phyloP scores from a whole-genome alignment of 2,113 vertebrate genomes.

The Leucoraja erinaceus region DNA sequence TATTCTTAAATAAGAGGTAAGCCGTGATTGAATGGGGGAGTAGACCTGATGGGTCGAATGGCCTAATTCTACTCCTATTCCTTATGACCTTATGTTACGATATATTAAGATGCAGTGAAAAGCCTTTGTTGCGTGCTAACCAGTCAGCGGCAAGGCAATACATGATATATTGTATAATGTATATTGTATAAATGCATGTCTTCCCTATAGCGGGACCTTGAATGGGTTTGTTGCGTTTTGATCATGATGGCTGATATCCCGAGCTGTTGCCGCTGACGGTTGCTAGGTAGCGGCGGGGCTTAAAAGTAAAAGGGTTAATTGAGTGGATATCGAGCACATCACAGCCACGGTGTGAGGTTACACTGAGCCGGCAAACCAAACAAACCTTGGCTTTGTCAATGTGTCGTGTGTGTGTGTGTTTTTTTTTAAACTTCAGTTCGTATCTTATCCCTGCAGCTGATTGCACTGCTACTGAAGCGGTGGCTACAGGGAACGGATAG shows the following conservation, averaged over 20 bases:
- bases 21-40: too few species aligned
- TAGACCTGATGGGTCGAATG: too few species aligned
- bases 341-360: neutral
- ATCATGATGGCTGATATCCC: neutral
- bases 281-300: neutral
- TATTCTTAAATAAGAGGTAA: too few species aligned
- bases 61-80: too few species aligned
- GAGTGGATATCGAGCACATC: neutral
- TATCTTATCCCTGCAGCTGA: conserved; percentile 45
- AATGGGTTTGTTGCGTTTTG: neutral
- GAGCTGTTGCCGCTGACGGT: too few species aligned
- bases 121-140: too few species aligned
- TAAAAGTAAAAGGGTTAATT: neutral
- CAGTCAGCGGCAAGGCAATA: too few species aligned
- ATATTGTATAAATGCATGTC: too few species aligned
- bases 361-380: neutral
- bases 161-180: too few species aligned
- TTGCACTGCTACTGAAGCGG: conserved; percentile 45
- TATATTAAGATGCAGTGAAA: too few species aligned
- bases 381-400: neutral
- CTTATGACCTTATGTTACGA: too few species aligned
- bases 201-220: neutral
- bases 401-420: neutral
- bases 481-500: conserved; percentile 47
- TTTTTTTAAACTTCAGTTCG: neutral